Percentiles rank a stretch among this genome's conserved stretches.
Conservation (phyloP, 64 coral and sea anemone genomes). For the Trachythela sp. region DNA sequence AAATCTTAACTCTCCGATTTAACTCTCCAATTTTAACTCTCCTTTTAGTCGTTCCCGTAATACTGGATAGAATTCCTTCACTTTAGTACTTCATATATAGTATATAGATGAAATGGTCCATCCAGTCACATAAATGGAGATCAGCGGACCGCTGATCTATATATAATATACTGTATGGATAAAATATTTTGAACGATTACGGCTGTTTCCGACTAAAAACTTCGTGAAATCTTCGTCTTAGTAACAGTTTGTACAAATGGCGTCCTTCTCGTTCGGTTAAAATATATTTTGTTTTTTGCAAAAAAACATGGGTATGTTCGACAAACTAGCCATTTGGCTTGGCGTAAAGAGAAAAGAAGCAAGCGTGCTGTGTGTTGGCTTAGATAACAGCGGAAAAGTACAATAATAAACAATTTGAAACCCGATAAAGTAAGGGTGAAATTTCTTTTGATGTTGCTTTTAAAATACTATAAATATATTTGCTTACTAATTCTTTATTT, state of each 20-base stretch:
- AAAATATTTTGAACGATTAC: too few relatives aligned
- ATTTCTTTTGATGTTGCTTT: not conserved
- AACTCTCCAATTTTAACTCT: too few relatives aligned
- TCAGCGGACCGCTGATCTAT: too few relatives aligned
- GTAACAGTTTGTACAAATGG: not conserved
- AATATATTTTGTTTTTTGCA: not conserved
- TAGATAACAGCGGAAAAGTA: constrained; percentile 97
- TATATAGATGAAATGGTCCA: too few relatives aligned
- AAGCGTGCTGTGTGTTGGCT: constrained; percentile 83
- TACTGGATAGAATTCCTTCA: too few relatives aligned
- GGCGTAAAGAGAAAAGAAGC: constrained; percentile 91
- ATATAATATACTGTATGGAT: too few relatives aligned
- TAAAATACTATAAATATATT: not conserved
- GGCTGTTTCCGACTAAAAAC: too few relatives aligned
- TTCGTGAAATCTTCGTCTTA: too few relatives aligned
- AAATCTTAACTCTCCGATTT: too few relatives aligned
- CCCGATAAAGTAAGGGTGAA: constrained; percentile 62
- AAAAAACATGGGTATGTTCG: constrained; percentile 72
- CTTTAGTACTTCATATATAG: too few relatives aligned
- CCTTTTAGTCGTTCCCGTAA: too few relatives aligned
- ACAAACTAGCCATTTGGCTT: constrained; percentile 72
- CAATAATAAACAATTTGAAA: constrained; percentile 83
- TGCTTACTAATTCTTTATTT: not conserved
- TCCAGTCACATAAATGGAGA: too few relatives aligned
- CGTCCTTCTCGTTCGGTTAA: not conserved